Evolutionary conservation across 1,140 invertebrate genomes (phyloP), one percentile per base, ranked within the genome.

Genomic region (Trichonephila clavipes): DNA sequence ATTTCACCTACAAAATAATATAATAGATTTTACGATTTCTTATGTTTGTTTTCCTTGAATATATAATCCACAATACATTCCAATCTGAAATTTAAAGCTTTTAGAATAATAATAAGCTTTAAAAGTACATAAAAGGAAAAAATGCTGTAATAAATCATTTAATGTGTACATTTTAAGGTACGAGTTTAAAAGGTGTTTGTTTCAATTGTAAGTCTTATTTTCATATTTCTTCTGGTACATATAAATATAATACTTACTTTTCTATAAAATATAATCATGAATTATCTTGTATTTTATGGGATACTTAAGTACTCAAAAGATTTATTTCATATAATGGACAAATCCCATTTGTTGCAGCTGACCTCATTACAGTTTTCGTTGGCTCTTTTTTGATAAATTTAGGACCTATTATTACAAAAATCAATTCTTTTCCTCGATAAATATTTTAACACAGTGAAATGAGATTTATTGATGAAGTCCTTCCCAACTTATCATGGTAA

Each of bases 391-490:
- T 77, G 72, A 77, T 77, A 77, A 77, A 77, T 77, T 77, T 34
- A 40, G 28, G 28, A 14, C 14, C 72, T 40, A 77, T 34, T 18
- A 16, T 77, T 77, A 77, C 24, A 77, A 77, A 66, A 77, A 77
- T 77, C 72, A 77, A 77, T 77, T 28, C 16, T 6, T 40, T 28
- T 19, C 28, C 72, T 77, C 18, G 72, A 77, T 77, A 18, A 77
- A 77, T 77, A 77, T 77, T 77, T 77, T 77, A 77, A 77, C 34
- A 77, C 34, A 77, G 34, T 34, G 69, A 18, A 77, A 77, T 40
- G 72, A 77, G 72, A 77, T 77, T 77, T 77, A 77, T 77, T 77
- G 72, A 77, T 34, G 66, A 69, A 69, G 66, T 28, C 24, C 66
- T 24, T 14, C 6, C 72, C 34, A 77, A 77, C 72, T 34, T 77